Evolutionary conservation across 2,888 invertebrate species (phyloP), one percentile per base, ranked within the genome.

Genomic region (Cataglyphis rosenhaueri): DNA sequence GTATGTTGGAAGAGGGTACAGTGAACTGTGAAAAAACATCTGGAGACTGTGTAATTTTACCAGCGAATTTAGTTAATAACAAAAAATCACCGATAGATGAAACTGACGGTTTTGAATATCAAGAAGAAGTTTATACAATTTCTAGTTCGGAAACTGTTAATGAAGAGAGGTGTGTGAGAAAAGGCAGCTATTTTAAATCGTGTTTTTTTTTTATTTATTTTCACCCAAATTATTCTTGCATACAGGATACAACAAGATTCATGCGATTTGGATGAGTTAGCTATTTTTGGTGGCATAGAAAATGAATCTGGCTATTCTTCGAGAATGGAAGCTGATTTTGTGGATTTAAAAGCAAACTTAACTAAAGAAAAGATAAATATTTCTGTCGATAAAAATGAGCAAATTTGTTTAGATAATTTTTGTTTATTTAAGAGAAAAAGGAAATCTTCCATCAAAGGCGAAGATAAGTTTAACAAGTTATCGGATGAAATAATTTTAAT

Each of bases 401-500:
- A 92, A 18, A 12, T n/a, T 32, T 12, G 35, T 48, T 21, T 48
- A 61, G 93, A 93, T 82, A 91, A 92, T 86, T 92, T 92, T 64
- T 92, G 89, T 68, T 85, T 94, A 64, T 91, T 87, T 57, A 91
- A 92, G 88, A 91, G 93, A 88, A 95, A 86, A 92, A 94, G 91
- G 92, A 95, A 66, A 91, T 91, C 84, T 92, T 95, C 91, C 89
- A 91, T 92, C 84, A 92, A 82, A 91, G 95, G 95, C 88, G 93
- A 94, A 95, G 97, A 98, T 94, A 96, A 97, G 66, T 98, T 98
- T 94, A 95, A 95, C 25, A 95, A 95, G 8, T 95, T 98, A 10
- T 98, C 98, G 0, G 98, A 99, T 94, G 99, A 99, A 95, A 96
- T 98, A 91, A 96, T 98, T 62, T 95, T 99, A 32, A 96, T 96